Evolutionary conservation across 2,797 vertebrate genomes (phyloP), one percentile per base, ranked within the genome.

Genomic region (Neosilurus hyrtlii): DNA sequence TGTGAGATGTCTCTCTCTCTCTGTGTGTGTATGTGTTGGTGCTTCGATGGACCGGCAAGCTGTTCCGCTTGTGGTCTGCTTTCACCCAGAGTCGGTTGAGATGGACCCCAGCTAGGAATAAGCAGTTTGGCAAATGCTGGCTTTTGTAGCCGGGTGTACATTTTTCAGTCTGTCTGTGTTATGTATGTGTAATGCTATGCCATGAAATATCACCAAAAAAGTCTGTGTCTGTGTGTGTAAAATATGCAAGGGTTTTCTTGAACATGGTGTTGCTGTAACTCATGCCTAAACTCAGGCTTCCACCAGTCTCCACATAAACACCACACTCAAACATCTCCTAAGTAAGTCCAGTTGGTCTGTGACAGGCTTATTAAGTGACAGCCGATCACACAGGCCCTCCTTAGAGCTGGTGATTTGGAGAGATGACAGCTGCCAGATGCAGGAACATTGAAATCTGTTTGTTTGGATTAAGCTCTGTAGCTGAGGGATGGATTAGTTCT

Each of bases 401-500:
- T 62, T 49, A 88, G 87, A 91, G 81, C 93, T 91, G 92, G 94
- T 91, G 90, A 94, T 94, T 91, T 90, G 90, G 89, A 87, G 94
- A 92, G 90, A 93, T 95, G 96, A 97, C 95, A 94, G 93, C 92
- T 97, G 97, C 96, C 96, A 97, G 96, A 96, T 96, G 95, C 95
- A 94, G 92, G 93, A 94, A 92, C 92, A 80, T 86, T 93, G 91
- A 92, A 94, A 95, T 96, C 92, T 91, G 88, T 96, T 95, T 98
- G 96, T 98, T 98, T 97, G 95, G 96, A 95, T 97, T 96, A 94
- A 92, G 87, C 91, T 89, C 93, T 93, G 94, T 95, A 97, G 95
- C 95, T 96, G 96, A 98, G 96, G 94, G 93, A 89, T 95, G 95
- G 96, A 97, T 97, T 95, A 96, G 94, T 95, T 93, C 94, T 96